These are phyloP conservation scores for Centroberyx gerrardi DNA, from an alignment of 2,797 vertebrate species.

Conservation along the genomic window DNA sequence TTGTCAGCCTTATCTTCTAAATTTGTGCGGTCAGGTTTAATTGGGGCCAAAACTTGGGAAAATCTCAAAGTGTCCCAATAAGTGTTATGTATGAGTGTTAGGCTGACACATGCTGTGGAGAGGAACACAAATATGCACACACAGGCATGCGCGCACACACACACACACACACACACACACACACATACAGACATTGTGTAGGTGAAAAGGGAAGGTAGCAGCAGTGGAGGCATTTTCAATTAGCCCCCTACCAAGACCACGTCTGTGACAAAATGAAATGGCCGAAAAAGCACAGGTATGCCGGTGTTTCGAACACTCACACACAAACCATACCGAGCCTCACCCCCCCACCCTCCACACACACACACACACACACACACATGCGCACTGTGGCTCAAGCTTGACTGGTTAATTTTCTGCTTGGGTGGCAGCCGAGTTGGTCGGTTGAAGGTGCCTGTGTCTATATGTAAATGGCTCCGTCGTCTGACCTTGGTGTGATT, in stretches of 20 bases:
- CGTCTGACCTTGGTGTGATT: constrained; percentile 75
- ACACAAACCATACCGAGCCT: constrained; percentile 32
- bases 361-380: constrained; percentile 15
- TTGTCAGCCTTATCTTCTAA: not conserved
- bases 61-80: constrained; percentile 16
- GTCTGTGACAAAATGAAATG: constrained; percentile 74
- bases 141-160: constrained; percentile 23
- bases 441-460: constrained; percentile 72
- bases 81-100: constrained; percentile 29
- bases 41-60: constrained; percentile 51
- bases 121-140: constrained; percentile 50
- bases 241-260: constrained; percentile 78
- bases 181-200: constrained; percentile 32
- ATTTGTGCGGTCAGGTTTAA: constrained; percentile 26
- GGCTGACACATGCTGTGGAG: constrained; percentile 49
- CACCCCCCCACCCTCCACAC: constrained; percentile 1
- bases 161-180: constrained; percentile 3
- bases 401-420: constrained; percentile 74
- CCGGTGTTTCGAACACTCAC: constrained; percentile 20
- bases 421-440: constrained; percentile 62
- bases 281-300: constrained; percentile 66
- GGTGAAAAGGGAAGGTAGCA: constrained; percentile 60
- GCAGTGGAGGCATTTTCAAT: constrained; percentile 76
- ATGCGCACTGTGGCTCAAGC: constrained; percentile 42
- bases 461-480: constrained; percentile 68